A percentile compares a stretch with the other conserved stretches of the same genome.
Conservation (phyloP, 1,140 invertebrate species). For the Nasonia giraulti region DNA sequence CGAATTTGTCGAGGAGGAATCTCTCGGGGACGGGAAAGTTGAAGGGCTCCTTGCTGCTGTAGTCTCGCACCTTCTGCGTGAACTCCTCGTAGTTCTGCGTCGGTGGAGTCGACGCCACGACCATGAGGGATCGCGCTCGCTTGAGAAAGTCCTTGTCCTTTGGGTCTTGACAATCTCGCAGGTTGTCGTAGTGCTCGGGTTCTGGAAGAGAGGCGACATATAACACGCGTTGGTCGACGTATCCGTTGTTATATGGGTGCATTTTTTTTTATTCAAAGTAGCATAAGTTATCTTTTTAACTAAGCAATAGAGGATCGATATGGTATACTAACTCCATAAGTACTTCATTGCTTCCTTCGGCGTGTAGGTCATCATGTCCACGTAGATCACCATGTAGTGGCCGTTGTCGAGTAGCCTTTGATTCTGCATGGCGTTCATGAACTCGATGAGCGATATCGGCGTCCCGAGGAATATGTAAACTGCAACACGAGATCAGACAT, state of each 20-base stretch:
- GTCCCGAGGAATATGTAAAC: slow-evolving; percentile 95
- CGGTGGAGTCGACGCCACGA: slow-evolving; percentile 89
- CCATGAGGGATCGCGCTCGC: slow-evolving; percentile 86
- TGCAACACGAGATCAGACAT: slow-evolving; percentile 63
- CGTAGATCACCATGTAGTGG: slow-evolving; percentile 96
- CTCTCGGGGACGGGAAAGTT: slow-evolving; percentile 74
- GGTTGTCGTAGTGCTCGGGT: slow-evolving; percentile 76
- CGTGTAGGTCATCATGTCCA: slow-evolving; percentile 92
- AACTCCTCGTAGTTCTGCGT: slow-evolving; percentile 84
- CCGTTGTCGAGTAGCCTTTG: slow-evolving; percentile 90
- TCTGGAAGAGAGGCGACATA: slow-evolving; percentile 58
- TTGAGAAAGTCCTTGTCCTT: slow-evolving; percentile 81
- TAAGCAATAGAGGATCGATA: slow-evolving; percentile 14
- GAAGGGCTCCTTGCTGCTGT: slow-evolving; percentile 85
- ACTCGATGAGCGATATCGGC: slow-evolving; percentile 85
- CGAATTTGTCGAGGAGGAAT: slow-evolving; percentile 77
- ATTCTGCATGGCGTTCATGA: slow-evolving; percentile 93
- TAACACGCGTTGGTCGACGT: no score
- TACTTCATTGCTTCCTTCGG: slow-evolving; percentile 86
- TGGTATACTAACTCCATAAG: slow-evolving; percentile 87
- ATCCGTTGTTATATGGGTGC: neutral
- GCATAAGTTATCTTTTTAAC: neutral
- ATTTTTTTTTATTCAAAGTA: slow-evolving; percentile 8
- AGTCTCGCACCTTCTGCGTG: slow-evolving; percentile 83
- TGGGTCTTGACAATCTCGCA: slow-evolving; percentile 78